Percentiles rank a stretch among this genome's conserved stretches.
Evolutionary conservation across 37 sponge, comb jelly and placozoan genomes (phyloP).

Genomic region (Aplysina aerophoba): DNA sequence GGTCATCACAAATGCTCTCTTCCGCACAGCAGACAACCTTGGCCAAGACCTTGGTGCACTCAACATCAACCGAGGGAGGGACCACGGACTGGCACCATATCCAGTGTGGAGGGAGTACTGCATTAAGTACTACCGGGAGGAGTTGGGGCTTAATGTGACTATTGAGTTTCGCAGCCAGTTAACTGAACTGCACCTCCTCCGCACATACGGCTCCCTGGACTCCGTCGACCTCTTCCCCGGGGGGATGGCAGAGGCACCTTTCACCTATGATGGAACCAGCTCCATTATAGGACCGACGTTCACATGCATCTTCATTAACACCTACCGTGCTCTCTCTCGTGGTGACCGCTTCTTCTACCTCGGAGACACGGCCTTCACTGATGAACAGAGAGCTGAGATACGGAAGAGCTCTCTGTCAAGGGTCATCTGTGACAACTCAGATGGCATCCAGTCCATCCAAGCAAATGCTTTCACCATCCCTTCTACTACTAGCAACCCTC

Average conservation of each 20-base stretch:
- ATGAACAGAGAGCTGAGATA: constrained; percentile 57
- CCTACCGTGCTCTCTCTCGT: constrained; percentile 66
- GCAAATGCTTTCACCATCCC: constrained; percentile 58
- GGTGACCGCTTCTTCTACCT: constrained; percentile 91
- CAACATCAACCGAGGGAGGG: constrained; percentile 90
- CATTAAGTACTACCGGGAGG: background rate
- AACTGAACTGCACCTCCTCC: constrained; percentile 43
- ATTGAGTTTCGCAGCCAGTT: constrained; percentile 34
- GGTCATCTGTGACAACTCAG: constrained; percentile 88
- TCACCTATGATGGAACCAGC: constrained; percentile 23
- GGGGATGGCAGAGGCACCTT: constrained; percentile 78
- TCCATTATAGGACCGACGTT: constrained; percentile 86
- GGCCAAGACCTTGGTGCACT: constrained; percentile 83
- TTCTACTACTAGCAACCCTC: background rate
- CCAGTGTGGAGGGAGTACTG: constrained; percentile 67
- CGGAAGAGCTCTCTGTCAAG: constrained; percentile 47
- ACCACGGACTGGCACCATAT: constrained; percentile 89
- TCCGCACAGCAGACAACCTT: constrained; percentile 28
- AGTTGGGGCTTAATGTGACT: background rate
- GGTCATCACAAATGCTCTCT: constrained; percentile 69
- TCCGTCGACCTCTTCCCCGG: constrained; percentile 79
- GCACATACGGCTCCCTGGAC: constrained; percentile 60
- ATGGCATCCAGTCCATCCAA: constrained; percentile 56
- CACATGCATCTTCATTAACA: constrained; percentile 86
- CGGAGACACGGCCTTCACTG: constrained; percentile 70